Conservation (phyloP, 2,888 invertebrate species). For the Synanthedon tipuliformis region DNA sequence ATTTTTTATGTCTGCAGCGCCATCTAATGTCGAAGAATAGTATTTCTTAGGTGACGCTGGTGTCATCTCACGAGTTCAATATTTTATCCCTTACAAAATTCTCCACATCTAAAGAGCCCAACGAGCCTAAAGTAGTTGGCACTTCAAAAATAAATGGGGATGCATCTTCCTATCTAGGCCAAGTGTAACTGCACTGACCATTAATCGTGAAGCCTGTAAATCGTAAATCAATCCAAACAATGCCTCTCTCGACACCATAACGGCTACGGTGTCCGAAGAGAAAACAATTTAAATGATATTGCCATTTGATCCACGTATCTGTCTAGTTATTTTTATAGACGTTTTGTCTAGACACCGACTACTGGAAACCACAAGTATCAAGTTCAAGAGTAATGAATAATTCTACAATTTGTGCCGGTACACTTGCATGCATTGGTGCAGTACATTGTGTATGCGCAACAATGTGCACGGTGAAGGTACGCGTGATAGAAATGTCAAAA, state of each 20-base stretch:
- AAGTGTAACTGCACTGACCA: too few species aligned
- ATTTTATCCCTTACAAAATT: too few species aligned
- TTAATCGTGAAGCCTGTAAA: too few species aligned
- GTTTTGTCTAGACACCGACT: background rate
- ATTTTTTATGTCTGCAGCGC: background rate
- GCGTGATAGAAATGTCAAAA: slow-evolving; percentile 33
- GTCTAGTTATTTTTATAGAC: background rate
- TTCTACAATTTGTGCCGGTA: slow-evolving; percentile 31
- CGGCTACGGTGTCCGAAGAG: background rate
- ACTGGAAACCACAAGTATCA: slow-evolving; percentile 1
- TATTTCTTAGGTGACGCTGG: too few species aligned
- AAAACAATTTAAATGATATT: slow-evolving; percentile 14
- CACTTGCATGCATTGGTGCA: slow-evolving; percentile 35
- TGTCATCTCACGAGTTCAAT: too few species aligned
- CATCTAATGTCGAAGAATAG: too few species aligned
- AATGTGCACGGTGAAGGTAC: slow-evolving; percentile 11
- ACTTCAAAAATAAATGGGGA: slow-evolving; percentile 1
- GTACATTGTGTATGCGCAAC: slow-evolving; percentile 28
- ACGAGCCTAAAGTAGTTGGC: too few species aligned
- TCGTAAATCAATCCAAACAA: too few species aligned
- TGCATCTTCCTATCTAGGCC: background rate
- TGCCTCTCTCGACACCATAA: too few species aligned
- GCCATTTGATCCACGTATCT: slow-evolving; percentile 16
- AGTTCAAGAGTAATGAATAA: slow-evolving; percentile 30
- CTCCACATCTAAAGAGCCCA: too few species aligned